A percentile compares a stretch with the other conserved stretches of the same genome.
These are phyloP conservation scores for Oedothorax gibbosus DNA, from an alignment of 1,140 invertebrate genomes.

Conservation along the genomic window DNA sequence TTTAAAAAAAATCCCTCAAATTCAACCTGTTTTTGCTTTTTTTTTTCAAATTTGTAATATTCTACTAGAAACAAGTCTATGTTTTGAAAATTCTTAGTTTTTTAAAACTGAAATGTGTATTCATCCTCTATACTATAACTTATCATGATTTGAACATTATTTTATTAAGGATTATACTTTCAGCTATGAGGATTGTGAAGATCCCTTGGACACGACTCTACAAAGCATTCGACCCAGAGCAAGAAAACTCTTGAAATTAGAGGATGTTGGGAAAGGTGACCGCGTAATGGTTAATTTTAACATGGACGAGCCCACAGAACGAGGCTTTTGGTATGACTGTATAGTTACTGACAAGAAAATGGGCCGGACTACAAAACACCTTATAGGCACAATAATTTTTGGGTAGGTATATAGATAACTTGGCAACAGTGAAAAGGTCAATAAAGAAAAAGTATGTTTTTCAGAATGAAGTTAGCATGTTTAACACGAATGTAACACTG, in stretches of 20 bases:
- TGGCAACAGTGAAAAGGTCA: too few species aligned
- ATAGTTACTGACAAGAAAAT: constrained; percentile 69
- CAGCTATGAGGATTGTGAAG: constrained; percentile 70
- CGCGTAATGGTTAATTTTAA: constrained; percentile 83
- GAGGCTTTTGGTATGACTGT: constrained; percentile 82
- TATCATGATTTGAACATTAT: too few species aligned
- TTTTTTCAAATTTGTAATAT: too few species aligned
- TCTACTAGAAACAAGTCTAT: too few species aligned
- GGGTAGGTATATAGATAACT: constrained; percentile 65
- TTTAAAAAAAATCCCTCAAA: too few species aligned
- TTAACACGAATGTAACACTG: too few species aligned
- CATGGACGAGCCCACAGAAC: constrained; percentile 76
- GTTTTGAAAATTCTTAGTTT: too few species aligned
- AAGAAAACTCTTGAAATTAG: constrained; percentile 71
- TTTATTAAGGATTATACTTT: constrained; percentile 16
- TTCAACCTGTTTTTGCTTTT: too few species aligned
- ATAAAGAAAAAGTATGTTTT: too few species aligned
- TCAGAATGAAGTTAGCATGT: too few species aligned
- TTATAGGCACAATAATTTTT: constrained; percentile 68
- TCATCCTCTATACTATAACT: too few species aligned
- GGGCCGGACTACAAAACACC: constrained; percentile 67
- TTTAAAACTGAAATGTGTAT: too few species aligned
- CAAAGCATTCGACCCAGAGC: constrained; percentile 77
- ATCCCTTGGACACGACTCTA: constrained; percentile 68
- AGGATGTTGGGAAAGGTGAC: constrained; percentile 74